Percentiles rank a stretch among this genome's conserved stretches.
These are phyloP conservation scores for Otocyon megalotis DNA, from an alignment of 2,113 vertebrate species.

Conservation along the genomic window DNA sequence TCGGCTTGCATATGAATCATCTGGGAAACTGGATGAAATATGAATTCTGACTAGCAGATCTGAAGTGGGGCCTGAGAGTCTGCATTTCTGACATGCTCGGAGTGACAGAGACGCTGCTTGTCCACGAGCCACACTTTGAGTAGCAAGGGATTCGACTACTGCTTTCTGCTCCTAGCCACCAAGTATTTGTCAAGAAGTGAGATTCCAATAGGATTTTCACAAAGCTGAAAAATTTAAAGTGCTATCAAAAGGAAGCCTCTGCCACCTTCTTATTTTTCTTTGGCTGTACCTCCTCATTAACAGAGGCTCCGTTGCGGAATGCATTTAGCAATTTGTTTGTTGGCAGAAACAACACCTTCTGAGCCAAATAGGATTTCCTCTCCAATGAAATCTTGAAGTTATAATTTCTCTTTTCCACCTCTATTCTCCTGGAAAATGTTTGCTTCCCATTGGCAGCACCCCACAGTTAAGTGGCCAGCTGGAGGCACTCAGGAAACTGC, in stretches of 20 bases:
- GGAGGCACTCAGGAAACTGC: not conserved
- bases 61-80: not conserved
- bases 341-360: conserved; percentile 12
- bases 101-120: not conserved
- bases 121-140: not conserved
- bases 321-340: not conserved
- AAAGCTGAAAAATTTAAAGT: not conserved
- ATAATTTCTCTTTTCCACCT: conserved; percentile 25
- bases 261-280: not conserved
- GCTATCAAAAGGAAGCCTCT: not conserved
- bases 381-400: not conserved
- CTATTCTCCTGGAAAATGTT: conserved; percentile 45
- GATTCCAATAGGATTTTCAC: not conserved
- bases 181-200: not conserved
- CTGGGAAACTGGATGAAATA: not conserved
- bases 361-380: conserved; percentile 23
- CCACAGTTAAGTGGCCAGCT: conserved; percentile 3
- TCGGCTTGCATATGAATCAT: not conserved
- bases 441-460: not conserved
- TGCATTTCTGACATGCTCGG: not conserved
- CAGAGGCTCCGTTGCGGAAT: not conserved
- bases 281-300: not conserved
- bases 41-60: not conserved
- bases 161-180: not conserved
- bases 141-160: not conserved